phyloP scores from a whole-genome alignment of 2,113 vertebrate genomes.

The Crocuta crocuta region DNA sequence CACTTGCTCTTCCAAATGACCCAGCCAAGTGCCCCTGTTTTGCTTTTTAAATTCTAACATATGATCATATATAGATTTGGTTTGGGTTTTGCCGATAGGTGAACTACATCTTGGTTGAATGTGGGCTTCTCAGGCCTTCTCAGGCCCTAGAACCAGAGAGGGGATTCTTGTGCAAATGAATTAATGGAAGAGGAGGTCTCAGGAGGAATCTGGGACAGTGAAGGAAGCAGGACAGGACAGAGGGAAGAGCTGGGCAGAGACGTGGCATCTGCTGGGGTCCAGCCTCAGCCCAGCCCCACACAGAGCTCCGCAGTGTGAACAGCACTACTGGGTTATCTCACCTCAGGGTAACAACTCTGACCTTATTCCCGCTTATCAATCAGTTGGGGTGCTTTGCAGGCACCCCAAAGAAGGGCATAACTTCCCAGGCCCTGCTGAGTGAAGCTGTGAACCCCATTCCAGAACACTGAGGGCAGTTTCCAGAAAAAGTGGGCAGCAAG shows the following conservation, averaged over 20 bases:
- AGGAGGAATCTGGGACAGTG: rapidly evolving
- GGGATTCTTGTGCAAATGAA: not conserved
- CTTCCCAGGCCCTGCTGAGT: not conserved
- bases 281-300: not conserved
- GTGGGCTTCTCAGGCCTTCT: not conserved
- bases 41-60: not conserved
- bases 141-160: not conserved
- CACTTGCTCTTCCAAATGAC: not conserved
- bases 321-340: not conserved
- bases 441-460: not conserved
- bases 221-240: not conserved
- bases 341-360: not conserved
- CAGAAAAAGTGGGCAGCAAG: not conserved
- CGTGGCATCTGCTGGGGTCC: not conserved
- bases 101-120: not conserved
- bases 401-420: not conserved
- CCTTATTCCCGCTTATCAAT: not conserved
- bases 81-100: not conserved
- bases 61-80: not conserved
- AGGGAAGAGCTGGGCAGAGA: not conserved
- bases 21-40: not conserved
- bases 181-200: not conserved
- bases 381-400: not conserved
- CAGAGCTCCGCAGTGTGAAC: not conserved
- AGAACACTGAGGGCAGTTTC: not conserved